Evolutionary conservation across 2,888 invertebrate species (phyloP), one percentile per base, ranked within the genome.

Genomic region (Acheta domesticus): DNA sequence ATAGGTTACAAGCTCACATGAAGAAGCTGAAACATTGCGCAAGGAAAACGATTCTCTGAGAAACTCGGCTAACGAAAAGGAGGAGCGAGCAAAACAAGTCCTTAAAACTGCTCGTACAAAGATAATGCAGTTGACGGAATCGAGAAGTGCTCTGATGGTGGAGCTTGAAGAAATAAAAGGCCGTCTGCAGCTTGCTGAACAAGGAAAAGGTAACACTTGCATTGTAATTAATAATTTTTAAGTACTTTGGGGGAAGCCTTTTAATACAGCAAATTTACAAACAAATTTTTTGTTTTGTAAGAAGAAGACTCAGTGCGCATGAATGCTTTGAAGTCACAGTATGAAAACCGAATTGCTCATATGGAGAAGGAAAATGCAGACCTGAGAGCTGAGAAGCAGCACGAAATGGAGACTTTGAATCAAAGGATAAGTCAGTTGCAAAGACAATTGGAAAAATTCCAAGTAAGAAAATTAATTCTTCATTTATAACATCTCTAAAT

Each of bases 31-130:
- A 77, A 89, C 89, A 81, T 85, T 94, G 5, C 91, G 91, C 83
- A 90, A 91, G 83, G 92, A 93, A 83, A 89, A 92, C 8, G 92
- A 93, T 83, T 86, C 88, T 2, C 86, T 91, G 79, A 88, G 90
- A 84, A 87, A 88, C 80, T 86, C 89, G 77, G 89, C 89, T 82
- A 85, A 88, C 80, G 91, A 91, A 80, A 91, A 91, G 83, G 92
- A 93, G 82, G 91, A 92, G 80, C 89, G 91, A 77, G 90, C 91
- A 1, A 92, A 90, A 84, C 89, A 89, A 79, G 89, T 94, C 12
- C 88, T 94, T 73, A 93, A 93, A 84, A 93, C 92, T 83, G 93
- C 94, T 1, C 92, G 94, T 85, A 91, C 90, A 80, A 92, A 92
- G 84, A 94, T 94, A 81, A 91, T 92, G 84, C 91, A 90, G 82